Percentiles rank a stretch among this genome's conserved stretches.
Conservation (phyloP, 2,797 vertebrate species). For the Argya squamiceps region DNA sequence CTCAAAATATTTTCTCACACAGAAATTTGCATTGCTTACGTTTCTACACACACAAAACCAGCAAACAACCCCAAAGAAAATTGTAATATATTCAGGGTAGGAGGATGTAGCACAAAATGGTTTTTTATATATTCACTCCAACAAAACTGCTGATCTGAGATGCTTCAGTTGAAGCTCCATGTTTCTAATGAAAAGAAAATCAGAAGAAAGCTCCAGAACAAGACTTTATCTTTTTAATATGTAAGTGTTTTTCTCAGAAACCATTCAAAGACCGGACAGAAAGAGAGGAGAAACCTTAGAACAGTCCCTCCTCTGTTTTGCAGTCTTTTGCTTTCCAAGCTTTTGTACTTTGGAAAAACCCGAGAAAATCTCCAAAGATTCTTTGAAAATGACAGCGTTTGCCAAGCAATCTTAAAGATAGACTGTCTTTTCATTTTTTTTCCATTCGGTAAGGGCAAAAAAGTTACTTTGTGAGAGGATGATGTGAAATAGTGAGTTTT, state of each 20-base stretch:
- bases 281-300: background rate
- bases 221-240: background rate
- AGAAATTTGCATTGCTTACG: background rate
- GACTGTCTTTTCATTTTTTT: background rate
- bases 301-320: background rate
- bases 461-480: background rate
- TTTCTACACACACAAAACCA: background rate
- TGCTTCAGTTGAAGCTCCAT: background rate
- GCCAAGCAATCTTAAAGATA: background rate
- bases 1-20: background rate
- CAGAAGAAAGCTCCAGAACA: background rate
- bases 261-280: background rate
- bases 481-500: background rate
- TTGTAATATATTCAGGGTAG: background rate
- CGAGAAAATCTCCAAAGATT: background rate
- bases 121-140: background rate
- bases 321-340: background rate
- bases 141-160: background rate
- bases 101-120: accelerated
- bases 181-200: background rate
- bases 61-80: background rate
- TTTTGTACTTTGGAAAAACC: background rate
- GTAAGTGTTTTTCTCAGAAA: background rate
- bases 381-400: background rate
- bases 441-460: background rate